phyloP scores from a whole-genome alignment of 2,888 invertebrate genomes.

The Pseudanteris insignis region DNA sequence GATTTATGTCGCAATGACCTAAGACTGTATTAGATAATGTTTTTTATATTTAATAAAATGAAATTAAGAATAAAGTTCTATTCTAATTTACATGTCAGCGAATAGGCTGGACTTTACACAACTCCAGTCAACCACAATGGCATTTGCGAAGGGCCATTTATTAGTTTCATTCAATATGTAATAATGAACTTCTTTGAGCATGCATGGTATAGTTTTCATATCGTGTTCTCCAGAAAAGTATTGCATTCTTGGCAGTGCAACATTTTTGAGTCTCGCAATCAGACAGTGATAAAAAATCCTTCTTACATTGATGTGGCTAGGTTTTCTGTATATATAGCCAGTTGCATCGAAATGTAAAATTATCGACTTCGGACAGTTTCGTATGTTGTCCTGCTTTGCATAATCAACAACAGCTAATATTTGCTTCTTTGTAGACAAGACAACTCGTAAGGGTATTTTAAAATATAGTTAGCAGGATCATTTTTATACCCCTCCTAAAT shows the following conservation, averaged over 20 bases:
- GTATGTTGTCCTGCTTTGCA: constrained; percentile 7
- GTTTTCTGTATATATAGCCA: constrained; percentile 24
- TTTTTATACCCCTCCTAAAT: constrained; percentile 1
- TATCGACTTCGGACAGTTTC: background rate
- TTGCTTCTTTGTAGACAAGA: constrained; percentile 13
- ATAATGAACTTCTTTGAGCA: constrained; percentile 25
- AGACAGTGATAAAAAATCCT: constrained; percentile 31
- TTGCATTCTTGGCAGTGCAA: constrained; percentile 8
- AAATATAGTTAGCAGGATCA: constrained; percentile 4
- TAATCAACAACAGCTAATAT: constrained; percentile 1
- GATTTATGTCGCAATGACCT: too few species aligned
- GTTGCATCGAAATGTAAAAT: constrained; percentile 43
- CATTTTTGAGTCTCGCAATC: background rate
- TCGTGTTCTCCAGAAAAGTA: constrained; percentile 30
- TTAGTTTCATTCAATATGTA: constrained; percentile 11
- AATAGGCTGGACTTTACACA: constrained; percentile 30
- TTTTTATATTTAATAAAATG: too few species aligned
- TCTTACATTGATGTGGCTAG: constrained; percentile 11
- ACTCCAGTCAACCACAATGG: constrained; percentile 28
- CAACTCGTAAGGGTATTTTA: constrained; percentile 4
- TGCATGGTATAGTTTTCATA: constrained; percentile 15
- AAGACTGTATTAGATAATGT: background rate
- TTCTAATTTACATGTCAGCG: too few species aligned
- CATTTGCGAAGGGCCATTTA: constrained; percentile 27
- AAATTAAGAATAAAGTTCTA: too few species aligned